Evolutionary conservation across 2,888 invertebrate species (phyloP).

Genomic region (Eupithecia subumbrata): DNA sequence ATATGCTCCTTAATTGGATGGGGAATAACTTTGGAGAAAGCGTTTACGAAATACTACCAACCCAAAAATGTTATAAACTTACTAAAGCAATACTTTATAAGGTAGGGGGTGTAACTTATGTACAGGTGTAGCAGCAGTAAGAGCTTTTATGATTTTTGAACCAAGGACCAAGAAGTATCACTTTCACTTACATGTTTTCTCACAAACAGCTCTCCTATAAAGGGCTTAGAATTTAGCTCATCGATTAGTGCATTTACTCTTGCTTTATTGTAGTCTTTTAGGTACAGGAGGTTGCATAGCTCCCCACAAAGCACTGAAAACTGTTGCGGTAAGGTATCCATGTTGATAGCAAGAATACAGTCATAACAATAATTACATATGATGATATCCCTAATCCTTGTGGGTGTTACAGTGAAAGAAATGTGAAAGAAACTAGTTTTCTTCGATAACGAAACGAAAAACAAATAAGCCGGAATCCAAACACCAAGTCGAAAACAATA

Average conservation of each 20-base stretch:
- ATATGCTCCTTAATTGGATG: neutral
- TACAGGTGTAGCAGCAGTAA: neutral
- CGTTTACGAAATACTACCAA: neutral
- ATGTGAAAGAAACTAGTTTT: neutral
- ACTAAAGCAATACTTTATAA: too few relatives aligned
- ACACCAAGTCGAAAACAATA: too few relatives aligned
- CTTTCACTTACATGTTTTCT: constrained; percentile 70
- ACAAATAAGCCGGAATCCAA: neutral
- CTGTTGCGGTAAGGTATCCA: constrained; percentile 58
- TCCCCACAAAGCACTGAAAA: constrained; percentile 69
- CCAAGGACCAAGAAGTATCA: neutral
- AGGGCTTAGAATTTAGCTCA: constrained; percentile 86
- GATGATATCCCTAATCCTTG: neutral
- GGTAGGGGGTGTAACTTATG: too few relatives aligned
- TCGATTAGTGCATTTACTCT: constrained; percentile 83
- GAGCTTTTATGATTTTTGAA: neutral
- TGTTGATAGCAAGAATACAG: constrained; percentile 32
- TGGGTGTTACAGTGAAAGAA: neutral
- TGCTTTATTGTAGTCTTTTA: constrained; percentile 73
- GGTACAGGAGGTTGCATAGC: constrained; percentile 66
- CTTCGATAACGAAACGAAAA: neutral
- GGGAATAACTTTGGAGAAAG: neutral
- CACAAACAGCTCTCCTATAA: constrained; percentile 74
- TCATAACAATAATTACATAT: neutral
- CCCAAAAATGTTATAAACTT: too few relatives aligned